Conservation (phyloP, 2,113 vertebrate genomes). For the Oxygymnocypris stewartii region DNA sequence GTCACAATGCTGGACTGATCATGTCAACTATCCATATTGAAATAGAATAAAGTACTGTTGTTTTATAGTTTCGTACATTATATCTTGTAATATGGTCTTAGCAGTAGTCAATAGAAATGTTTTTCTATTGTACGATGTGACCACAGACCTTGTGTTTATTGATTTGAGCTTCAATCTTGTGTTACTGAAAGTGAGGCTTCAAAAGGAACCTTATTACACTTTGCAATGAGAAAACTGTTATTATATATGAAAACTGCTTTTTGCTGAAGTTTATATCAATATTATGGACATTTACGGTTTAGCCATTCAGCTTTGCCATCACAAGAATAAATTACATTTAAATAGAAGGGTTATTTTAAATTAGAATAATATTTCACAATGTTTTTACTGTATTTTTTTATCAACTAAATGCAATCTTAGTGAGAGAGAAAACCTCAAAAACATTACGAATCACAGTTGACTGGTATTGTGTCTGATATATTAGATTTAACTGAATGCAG, state of each 20-base stretch:
- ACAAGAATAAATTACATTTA: not conserved
- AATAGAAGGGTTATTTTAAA: not conserved
- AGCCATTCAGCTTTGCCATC: not conserved
- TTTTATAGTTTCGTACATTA: not conserved
- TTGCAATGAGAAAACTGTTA: too few species aligned
- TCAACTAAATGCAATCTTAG: not conserved
- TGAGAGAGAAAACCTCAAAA: not conserved
- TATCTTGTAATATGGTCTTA: not conserved
- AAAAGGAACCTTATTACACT: not conserved
- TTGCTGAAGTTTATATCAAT: not conserved
- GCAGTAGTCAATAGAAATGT: too few species aligned
- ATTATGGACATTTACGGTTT: not conserved
- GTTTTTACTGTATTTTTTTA: not conserved
- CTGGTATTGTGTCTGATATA: not conserved
- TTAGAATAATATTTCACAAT: not conserved
- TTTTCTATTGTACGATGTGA: too few species aligned
- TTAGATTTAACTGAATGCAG: not conserved
- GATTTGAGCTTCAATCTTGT: not conserved
- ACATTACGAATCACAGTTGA: not conserved
- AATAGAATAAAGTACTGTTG: too few species aligned
- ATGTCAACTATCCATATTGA: too few species aligned
- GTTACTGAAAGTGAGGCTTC: not conserved
- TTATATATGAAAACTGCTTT: not conserved
- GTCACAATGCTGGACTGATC: too few species aligned
- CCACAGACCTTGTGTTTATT: not conserved